phyloP scores from a whole-genome alignment of 2,888 invertebrate genomes.

The Lithosia quadra region DNA sequence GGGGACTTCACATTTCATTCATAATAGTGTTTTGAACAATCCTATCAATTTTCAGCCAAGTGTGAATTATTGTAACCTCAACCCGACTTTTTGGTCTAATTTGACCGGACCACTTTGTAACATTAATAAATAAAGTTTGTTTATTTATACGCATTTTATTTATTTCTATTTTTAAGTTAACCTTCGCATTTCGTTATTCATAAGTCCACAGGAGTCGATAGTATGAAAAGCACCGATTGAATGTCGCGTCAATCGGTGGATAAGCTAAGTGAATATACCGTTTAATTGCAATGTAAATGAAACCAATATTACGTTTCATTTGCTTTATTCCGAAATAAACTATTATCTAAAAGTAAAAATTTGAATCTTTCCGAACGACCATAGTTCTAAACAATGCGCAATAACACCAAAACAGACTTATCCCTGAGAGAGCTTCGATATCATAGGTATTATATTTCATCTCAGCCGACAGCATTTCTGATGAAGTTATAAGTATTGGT shows the following conservation, averaged over 20 bases:
- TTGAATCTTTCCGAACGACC: not conserved
- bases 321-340: constrained; percentile 36
- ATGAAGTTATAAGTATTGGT: not conserved
- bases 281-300: not conserved
- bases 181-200: too few relatives aligned
- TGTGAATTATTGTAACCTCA: too few relatives aligned
- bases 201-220: too few relatives aligned
- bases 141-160: constrained; percentile 74
- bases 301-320: constrained; percentile 12
- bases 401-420: constrained; percentile 24
- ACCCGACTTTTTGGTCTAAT: too few relatives aligned
- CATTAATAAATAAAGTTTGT: constrained; percentile 75
- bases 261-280: too few relatives aligned
- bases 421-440: not conserved
- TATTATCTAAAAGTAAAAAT: constrained; percentile 34
- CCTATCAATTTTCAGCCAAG: too few relatives aligned
- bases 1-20: too few relatives aligned
- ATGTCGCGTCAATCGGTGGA: too few relatives aligned
- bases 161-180: constrained; percentile 16
- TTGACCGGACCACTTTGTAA: too few relatives aligned
- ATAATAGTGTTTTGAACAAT: too few relatives aligned
- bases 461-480: not conserved
- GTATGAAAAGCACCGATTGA: too few relatives aligned
- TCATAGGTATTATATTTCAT: not conserved
- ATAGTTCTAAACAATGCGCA: constrained; percentile 19